Percentiles rank a stretch among this genome's conserved stretches.
Evolutionary conservation across 2,888 invertebrate species (phyloP).

Genomic region (Tetramorium bicarinatum): DNA sequence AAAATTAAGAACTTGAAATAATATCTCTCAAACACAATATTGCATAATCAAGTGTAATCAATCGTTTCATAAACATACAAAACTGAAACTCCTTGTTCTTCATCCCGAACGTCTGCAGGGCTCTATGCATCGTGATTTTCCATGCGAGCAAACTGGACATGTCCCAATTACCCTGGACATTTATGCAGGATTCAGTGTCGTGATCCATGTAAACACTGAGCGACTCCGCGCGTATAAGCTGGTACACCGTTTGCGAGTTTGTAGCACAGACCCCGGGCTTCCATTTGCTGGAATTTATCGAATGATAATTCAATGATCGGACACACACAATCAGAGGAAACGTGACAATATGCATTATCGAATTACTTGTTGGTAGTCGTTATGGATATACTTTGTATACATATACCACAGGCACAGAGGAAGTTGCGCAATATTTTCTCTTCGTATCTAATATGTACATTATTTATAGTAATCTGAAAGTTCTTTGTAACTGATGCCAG

Average conservation of each 20-base stretch:
- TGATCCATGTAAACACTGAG: constrained; percentile 93
- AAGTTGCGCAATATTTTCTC: constrained; percentile 90
- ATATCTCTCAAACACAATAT: neutral
- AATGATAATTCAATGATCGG: neutral
- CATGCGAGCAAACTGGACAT: constrained; percentile 89
- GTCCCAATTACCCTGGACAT: constrained; percentile 78
- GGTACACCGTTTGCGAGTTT: constrained; percentile 89
- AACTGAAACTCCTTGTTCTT: constrained; percentile 93
- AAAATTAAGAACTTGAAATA: constrained; percentile 4
- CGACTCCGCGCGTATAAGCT: constrained; percentile 92
- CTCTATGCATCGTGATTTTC: constrained; percentile 92
- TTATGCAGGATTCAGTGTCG: constrained; percentile 84
- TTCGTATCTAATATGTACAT: constrained; percentile 94
- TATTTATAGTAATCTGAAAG: constrained; percentile 92
- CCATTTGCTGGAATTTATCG: constrained; percentile 90
- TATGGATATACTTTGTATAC: constrained; percentile 92
- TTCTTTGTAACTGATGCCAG: constrained; percentile 93
- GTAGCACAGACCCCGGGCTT: constrained; percentile 90
- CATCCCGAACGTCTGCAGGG: constrained; percentile 92
- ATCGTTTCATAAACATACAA: constrained; percentile 88
- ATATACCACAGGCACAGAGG: constrained; percentile 92
- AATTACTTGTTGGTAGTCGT: constrained; percentile 93
- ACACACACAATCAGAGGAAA: neutral
- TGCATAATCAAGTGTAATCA: neutral
- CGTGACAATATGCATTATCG: neutral